Evolutionary conservation across 2,797 vertebrate species (phyloP), one percentile per base, ranked within the genome.

Genomic region (Sorex maritimensis): DNA sequence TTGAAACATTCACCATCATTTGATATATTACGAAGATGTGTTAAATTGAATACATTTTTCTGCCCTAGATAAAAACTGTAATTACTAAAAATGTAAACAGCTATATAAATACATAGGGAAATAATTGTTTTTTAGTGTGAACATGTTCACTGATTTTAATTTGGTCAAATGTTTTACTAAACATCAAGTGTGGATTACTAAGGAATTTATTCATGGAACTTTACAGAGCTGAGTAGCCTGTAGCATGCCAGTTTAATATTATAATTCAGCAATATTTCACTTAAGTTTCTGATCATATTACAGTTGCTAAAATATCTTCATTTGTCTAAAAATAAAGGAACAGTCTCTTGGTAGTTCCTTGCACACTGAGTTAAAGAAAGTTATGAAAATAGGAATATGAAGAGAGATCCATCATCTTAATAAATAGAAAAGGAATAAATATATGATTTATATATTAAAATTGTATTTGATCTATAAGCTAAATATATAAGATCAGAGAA

Each of bases 1-100:
- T 41, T 58, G 24, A 81, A 24, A 30, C 38, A 44, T 44, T 85
- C 30, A 6, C 63, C 28, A 75, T 30, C 15, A 72, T 75, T 23
- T 77, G 8, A 80, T 58, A 17, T 6, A 38, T 26, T 81, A 17
- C 79, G 72, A 86, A 52, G 4, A 69, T 80, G 7, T 92, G 19
- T 80, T 46, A 73, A 88, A 38, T 63, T 90, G 10, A 81, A 90
- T 44, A 68, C 69, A 17, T 9, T 67, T 92, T 84, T 87, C 69
- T 77, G 17, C 38, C 61, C 28, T 24, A 68, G 46, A 63, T 81
- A 14, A 90, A 84, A 83, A 67, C 5, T 58, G 6, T 41, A 77
- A 85, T 41, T 61, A 81, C 67, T 88, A 46, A 52, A 5, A 72
- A 9, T 10, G 0, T 46, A 77, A 6, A 1, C 24, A 67, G 5